These are phyloP conservation scores for Spinus pinus DNA, from an alignment of 2,797 vertebrate genomes.

Conservation along the genomic window DNA sequence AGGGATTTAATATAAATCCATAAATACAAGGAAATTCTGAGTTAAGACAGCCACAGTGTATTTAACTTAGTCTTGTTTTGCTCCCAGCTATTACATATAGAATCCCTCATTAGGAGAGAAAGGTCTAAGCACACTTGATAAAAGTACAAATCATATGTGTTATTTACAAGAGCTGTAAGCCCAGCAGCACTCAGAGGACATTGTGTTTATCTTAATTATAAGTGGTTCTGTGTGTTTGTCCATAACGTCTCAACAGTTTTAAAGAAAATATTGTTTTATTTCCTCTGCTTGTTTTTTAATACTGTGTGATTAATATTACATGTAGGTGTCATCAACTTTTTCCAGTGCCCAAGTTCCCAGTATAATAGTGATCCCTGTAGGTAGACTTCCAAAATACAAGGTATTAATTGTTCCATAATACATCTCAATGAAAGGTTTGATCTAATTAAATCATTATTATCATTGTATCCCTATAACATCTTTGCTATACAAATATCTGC, in stretches of 20 bases:
- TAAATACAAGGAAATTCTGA: slow-evolving; percentile 43
- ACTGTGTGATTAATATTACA: not conserved
- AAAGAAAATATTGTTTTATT: not conserved
- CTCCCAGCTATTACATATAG: not conserved
- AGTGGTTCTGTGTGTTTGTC: not conserved
- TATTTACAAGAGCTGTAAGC: not conserved
- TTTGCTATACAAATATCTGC: not conserved
- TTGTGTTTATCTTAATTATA: slow-evolving; percentile 8
- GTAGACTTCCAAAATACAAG: not conserved
- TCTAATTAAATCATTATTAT: not conserved
- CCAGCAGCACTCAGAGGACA: not conserved
- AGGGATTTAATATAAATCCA: slow-evolving; percentile 27
- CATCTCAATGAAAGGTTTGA: not conserved
- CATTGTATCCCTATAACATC: not conserved
- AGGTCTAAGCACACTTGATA: not conserved
- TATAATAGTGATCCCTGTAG: not conserved
- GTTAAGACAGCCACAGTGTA: not conserved
- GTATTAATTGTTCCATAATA: not conserved
- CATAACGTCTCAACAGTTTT: not conserved
- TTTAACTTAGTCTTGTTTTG: slow-evolving; percentile 29
- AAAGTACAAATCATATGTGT: not conserved
- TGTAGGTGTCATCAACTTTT: not conserved
- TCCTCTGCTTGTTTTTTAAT: not conserved
- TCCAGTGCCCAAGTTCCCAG: not conserved
- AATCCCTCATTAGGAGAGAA: not conserved